These are phyloP conservation scores for Gymnopithys bicolor DNA, from an alignment of 2,797 vertebrate genomes.

Conservation along the genomic window DNA sequence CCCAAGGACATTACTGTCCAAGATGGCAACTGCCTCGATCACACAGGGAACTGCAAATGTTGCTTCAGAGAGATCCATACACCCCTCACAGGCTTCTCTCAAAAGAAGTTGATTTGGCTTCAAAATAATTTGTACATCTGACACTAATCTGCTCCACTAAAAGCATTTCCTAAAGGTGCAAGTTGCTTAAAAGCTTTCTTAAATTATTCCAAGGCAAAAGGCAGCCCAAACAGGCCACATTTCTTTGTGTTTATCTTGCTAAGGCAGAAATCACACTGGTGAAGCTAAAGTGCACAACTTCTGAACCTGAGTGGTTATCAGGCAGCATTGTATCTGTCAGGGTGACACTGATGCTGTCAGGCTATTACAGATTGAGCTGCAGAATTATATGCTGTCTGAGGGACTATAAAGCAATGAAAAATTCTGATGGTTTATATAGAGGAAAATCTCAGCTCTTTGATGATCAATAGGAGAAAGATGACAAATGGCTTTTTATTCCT, in stretches of 20 bases:
- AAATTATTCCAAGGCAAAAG: not conserved
- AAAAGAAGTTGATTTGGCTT: not conserved
- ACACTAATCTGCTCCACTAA: not conserved
- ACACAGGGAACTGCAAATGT: not conserved
- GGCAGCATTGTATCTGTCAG: not conserved
- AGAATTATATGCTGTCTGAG: not conserved
- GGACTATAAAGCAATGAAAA: not conserved
- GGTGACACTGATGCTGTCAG: not conserved
- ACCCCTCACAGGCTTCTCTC: not conserved
- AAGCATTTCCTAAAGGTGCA: not conserved
- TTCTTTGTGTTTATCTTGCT: not conserved
- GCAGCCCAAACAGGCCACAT: not conserved
- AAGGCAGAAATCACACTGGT: not conserved
- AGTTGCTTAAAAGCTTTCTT: not conserved
- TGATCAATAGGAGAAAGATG: not conserved
- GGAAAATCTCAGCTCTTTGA: not conserved
- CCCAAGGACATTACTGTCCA: not conserved
- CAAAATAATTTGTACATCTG: not conserved
- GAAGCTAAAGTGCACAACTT: not conserved
- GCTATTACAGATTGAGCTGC: not conserved
- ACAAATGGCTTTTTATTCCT: not conserved
- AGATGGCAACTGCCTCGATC: not conserved
- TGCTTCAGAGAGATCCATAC: not conserved
- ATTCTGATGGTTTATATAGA: not conserved
- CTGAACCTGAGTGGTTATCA: not conserved